Conservation (phyloP, 2,113 vertebrate species). For the Callochromis pleurospilus region DNA sequence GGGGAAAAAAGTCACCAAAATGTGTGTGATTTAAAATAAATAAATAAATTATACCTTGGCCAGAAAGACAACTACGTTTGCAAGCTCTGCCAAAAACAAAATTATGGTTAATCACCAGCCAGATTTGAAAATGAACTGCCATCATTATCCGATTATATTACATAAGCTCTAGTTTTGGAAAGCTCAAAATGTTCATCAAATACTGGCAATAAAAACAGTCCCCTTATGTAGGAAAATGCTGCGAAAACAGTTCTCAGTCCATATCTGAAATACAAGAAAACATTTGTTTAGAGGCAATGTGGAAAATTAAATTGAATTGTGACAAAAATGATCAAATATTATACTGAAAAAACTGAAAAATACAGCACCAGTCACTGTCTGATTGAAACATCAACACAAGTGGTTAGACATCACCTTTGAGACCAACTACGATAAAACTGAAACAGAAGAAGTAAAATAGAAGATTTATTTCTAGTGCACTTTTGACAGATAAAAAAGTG, state of each 20-base stretch:
- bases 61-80: neutral
- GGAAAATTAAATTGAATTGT: neutral
- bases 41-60: neutral
- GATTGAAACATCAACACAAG: neutral
- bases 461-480: neutral
- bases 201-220: neutral
- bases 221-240: neutral
- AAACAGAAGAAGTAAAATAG: neutral
- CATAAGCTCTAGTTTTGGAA: neutral
- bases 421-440: neutral
- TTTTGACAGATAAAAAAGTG: neutral
- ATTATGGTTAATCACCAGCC: neutral
- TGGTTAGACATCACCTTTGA: neutral
- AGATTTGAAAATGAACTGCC: neutral
- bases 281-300: neutral
- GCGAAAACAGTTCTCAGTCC: neutral
- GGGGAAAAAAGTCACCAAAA: accelerated
- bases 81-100: neutral
- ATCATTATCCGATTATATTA: neutral
- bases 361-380: neutral
- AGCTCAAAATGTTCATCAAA: neutral
- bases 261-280: neutral
- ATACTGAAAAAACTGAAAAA: neutral
- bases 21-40: neutral
- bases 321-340: neutral